These are phyloP conservation scores for Spodoptera litura DNA, from an alignment of 1,140 invertebrate genomes.

Conservation along the genomic window DNA sequence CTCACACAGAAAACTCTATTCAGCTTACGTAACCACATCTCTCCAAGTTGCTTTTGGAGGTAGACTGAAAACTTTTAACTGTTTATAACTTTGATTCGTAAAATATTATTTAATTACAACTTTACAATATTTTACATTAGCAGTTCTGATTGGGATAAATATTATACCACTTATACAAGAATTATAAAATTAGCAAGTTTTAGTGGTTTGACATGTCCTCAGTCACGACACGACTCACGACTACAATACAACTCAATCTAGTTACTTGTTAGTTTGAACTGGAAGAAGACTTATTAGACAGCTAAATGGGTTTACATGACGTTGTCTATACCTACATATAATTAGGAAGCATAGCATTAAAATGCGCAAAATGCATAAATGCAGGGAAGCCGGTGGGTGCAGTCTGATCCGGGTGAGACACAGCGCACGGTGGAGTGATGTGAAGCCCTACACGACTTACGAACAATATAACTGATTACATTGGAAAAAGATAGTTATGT, in stretches of 20 bases:
- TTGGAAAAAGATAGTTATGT: too few relatives aligned
- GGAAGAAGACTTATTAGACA: conserved; percentile 6
- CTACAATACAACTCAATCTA: not conserved
- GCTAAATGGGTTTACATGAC: conserved; percentile 13
- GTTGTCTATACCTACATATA: not conserved
- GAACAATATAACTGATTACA: too few relatives aligned
- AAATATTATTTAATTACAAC: too few relatives aligned
- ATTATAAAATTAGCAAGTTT: too few relatives aligned
- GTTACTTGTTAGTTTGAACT: not conserved
- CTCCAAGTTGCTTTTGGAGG: not conserved
- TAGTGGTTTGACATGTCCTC: not conserved
- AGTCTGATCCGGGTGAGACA: not conserved
- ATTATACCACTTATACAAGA: too few relatives aligned
- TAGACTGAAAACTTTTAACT: not conserved
- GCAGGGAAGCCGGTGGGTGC: not conserved
- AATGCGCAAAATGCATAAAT: conserved; percentile 24
- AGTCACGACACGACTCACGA: not conserved
- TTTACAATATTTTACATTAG: too few relatives aligned
- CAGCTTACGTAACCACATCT: not conserved
- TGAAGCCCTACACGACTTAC: too few relatives aligned
- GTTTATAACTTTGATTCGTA: too few relatives aligned
- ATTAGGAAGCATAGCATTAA: conserved; percentile 9
- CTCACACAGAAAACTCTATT: not conserved
- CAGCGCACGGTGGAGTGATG: not conserved
- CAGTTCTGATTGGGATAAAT: too few relatives aligned